Evolutionary conservation across 2,888 invertebrate species (phyloP).

Genomic region (Troilus luridus): DNA sequence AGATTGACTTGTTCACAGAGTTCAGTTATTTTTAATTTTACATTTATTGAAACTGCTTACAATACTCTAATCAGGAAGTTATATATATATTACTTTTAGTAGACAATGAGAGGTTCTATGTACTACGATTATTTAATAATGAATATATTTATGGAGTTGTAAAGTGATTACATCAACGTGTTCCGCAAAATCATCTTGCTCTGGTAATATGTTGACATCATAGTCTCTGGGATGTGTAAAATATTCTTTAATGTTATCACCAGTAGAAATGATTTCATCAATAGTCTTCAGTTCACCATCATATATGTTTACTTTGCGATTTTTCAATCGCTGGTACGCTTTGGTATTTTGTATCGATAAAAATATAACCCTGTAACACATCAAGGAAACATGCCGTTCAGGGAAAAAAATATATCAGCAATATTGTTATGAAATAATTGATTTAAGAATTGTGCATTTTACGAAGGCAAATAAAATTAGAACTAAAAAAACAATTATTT

Average conservation of each 20-base stretch:
- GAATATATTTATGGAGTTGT: neutral
- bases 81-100: no score
- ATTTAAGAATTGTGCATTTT: no score
- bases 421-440: neutral
- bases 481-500: no score
- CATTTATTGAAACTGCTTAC: no score
- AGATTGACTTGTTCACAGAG: no score
- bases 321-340: constrained; percentile 69
- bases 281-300: constrained; percentile 68
- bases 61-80: no score
- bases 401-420: neutral
- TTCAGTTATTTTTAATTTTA: no score
- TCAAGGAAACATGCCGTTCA: neutral
- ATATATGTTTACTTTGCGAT: constrained; percentile 70
- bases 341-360: constrained; percentile 69
- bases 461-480: no score
- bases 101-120: no score
- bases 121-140: no score
- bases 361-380: constrained; percentile 71
- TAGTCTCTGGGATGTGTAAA: constrained; percentile 63
- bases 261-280: constrained; percentile 51
- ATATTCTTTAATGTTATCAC: constrained; percentile 56
- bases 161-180: constrained; percentile 56
- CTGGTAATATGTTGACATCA: constrained; percentile 53
- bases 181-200: constrained; percentile 58